Evolutionary conservation across 1,140 invertebrate species (phyloP).

Genomic region (Dendrolimus kikuchii): DNA sequence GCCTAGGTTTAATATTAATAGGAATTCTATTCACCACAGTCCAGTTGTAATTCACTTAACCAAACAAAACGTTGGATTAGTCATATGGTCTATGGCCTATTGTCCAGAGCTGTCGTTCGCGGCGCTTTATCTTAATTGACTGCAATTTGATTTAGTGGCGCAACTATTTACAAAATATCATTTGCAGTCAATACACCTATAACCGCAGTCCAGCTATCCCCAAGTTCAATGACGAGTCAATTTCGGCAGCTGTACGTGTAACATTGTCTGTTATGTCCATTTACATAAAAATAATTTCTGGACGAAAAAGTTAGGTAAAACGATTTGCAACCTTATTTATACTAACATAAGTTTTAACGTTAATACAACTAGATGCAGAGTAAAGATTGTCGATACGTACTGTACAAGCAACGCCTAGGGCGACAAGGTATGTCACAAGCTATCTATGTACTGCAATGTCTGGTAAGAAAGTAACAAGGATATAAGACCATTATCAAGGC

Average conservation of each 20-base stretch:
- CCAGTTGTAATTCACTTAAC: slow-evolving; percentile 50
- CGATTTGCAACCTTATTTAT: too few relatives aligned
- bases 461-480: slow-evolving; percentile 58
- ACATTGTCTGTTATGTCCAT: too few relatives aligned
- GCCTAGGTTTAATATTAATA: slow-evolving; percentile 32
- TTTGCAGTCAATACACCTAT: slow-evolving; percentile 7
- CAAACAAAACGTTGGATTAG: slow-evolving; percentile 61
- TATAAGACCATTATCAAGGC: slow-evolving; percentile 54
- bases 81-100: slow-evolving; percentile 57
- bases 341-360: too few relatives aligned
- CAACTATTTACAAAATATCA: slow-evolving; percentile 24
- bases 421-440: slow-evolving; percentile 54
- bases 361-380: background rate
- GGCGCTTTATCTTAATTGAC: slow-evolving; percentile 69
- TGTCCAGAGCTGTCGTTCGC: slow-evolving; percentile 56
- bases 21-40: slow-evolving; percentile 38
- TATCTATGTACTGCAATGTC: slow-evolving; percentile 48
- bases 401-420: slow-evolving; percentile 44
- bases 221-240: background rate
- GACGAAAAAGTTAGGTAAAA: too few relatives aligned
- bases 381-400: slow-evolving; percentile 25
- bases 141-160: slow-evolving; percentile 63
- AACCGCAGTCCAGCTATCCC: background rate
- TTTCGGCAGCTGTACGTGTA: too few relatives aligned
- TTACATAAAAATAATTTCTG: too few relatives aligned